Conservation (phyloP, 2,888 invertebrate genomes). For the Agapetus fuscipes region DNA sequence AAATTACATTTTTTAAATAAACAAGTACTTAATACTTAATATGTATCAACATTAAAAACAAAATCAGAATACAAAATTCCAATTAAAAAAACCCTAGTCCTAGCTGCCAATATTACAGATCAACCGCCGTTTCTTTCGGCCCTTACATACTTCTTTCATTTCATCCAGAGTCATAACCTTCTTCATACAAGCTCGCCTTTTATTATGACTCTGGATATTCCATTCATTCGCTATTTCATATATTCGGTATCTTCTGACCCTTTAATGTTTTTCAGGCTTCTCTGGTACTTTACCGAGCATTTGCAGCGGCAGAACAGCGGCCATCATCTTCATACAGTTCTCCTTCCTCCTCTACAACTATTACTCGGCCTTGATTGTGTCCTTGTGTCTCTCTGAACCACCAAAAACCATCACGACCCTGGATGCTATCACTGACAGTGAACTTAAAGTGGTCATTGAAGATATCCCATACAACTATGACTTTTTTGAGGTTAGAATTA, state of each 20-base stretch:
- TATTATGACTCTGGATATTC: too few relatives aligned
- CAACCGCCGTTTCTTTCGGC: too few relatives aligned
- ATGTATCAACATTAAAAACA: too few relatives aligned
- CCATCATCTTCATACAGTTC: conserved; percentile 27
- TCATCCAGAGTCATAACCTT: too few relatives aligned
- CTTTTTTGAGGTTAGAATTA: conserved; percentile 26
- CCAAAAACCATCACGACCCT: conserved; percentile 28
- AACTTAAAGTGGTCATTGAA: conserved; percentile 27
- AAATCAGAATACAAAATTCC: too few relatives aligned
- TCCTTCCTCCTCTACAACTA: conserved; percentile 30
- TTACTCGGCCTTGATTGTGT: conserved; percentile 31
- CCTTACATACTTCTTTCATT: too few relatives aligned
- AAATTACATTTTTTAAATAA: too few relatives aligned
- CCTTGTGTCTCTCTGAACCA: conserved; percentile 28
- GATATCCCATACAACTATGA: conserved; percentile 29
- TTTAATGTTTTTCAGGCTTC: conserved; percentile 16
- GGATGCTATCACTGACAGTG: conserved; percentile 27
- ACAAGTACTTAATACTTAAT: too few relatives aligned
- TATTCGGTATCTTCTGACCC: too few relatives aligned
- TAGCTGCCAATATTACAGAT: too few relatives aligned
- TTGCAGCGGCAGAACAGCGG: conserved; percentile 25
- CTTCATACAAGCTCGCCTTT: too few relatives aligned
- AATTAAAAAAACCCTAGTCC: too few relatives aligned
- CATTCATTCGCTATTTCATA: not conserved
- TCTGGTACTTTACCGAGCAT: conserved; percentile 9